Percentiles rank a stretch among this genome's conserved stretches.
Evolutionary conservation across 2,797 vertebrate species (phyloP).

Genomic region (Neostethus bicornis): DNA sequence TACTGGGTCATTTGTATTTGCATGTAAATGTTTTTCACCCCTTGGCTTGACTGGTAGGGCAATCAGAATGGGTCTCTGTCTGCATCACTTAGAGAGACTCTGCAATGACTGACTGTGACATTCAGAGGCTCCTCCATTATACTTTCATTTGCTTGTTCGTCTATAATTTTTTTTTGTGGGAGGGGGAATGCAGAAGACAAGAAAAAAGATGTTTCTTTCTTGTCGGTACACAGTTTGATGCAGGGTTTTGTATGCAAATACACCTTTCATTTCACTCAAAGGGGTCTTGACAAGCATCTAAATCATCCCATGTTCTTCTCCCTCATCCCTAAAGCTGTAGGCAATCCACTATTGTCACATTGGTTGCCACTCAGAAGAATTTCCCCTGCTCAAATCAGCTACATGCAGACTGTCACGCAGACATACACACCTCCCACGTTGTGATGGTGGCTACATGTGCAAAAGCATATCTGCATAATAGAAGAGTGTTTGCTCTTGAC

Average conservation of each 20-base stretch:
- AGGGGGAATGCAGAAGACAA: constrained; percentile 35
- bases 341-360: constrained; percentile 23
- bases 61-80: constrained; percentile 79
- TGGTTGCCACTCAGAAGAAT: constrained; percentile 42
- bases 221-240: constrained; percentile 10
- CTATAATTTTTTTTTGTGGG: constrained; percentile 56
- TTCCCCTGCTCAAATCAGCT: constrained; percentile 11
- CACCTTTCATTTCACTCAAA: constrained; percentile 47
- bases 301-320: constrained; percentile 44
- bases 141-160: constrained; percentile 57
- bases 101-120: constrained; percentile 74
- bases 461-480: constrained; percentile 44
- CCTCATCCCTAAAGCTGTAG: constrained; percentile 35
- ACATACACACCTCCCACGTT: constrained; percentile 58
- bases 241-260: constrained; percentile 15
- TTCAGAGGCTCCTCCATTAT: constrained; percentile 62
- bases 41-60: constrained; percentile 71
- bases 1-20: constrained; percentile 78
- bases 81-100: constrained; percentile 71
- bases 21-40: constrained; percentile 83
- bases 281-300: constrained; percentile 51
- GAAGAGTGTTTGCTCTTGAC: constrained; percentile 68
- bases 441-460: constrained; percentile 48
- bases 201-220: constrained; percentile 19
- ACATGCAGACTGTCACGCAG: constrained; percentile 5